Conservation (phyloP, 2,888 invertebrate genomes). For the Acanthosepion lycidas region DNA sequence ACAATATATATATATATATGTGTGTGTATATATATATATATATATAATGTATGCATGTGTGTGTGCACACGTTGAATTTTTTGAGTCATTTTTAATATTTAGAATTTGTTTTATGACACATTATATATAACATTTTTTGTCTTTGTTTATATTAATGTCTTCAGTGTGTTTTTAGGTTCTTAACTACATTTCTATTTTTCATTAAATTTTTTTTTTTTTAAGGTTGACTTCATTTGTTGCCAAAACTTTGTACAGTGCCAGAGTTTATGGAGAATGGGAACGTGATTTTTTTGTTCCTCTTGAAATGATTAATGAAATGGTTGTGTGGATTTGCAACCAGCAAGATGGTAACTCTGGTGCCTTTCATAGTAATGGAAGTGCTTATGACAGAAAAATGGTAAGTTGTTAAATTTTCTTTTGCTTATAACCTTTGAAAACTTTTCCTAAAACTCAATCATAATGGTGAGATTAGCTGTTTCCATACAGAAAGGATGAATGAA, state of each 20-base stretch:
- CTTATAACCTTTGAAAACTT: too few relatives aligned
- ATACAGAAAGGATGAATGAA: too few relatives aligned
- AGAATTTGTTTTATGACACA: too few relatives aligned
- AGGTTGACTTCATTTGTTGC: conserved; percentile 94
- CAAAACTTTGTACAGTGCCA: conserved; percentile 89
- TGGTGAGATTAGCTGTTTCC: too few relatives aligned
- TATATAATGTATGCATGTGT: too few relatives aligned
- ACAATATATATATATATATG: too few relatives aligned
- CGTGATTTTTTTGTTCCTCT: conserved; percentile 95
- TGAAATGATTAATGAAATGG: conserved; percentile 86
- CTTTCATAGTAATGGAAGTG: conserved; percentile 79
- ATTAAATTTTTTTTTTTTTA: conserved; percentile 34
- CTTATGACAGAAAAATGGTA: conserved; percentile 87
- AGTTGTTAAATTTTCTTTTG: conserved; percentile 50
- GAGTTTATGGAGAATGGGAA: conserved; percentile 94
- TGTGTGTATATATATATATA: too few relatives aligned
- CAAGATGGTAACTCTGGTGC: conserved; percentile 87
- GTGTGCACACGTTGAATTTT: too few relatives aligned
- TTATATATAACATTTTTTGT: too few relatives aligned
- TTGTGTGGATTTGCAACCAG: conserved; percentile 88
- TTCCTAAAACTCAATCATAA: too few relatives aligned
- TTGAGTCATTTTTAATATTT: too few relatives aligned
- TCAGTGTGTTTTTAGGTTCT: background rate
- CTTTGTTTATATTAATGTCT: too few relatives aligned
- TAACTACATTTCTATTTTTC: background rate